Base-by-base conservation (phyloP, 2,113 vertebrate species). In the Istiophorus platypterus region DNA sequence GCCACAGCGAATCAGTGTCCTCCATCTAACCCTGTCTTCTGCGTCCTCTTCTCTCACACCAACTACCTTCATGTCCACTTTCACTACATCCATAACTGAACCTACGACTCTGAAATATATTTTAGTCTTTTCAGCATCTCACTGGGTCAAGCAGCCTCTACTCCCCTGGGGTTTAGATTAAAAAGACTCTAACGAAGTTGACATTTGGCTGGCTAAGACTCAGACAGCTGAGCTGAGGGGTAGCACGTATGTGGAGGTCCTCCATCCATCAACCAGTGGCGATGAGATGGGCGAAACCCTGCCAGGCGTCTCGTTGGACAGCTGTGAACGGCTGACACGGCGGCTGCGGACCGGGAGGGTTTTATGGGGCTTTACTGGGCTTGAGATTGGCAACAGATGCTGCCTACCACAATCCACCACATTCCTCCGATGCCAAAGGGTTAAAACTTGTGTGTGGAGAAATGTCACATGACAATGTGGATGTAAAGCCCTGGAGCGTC, bases 371-470 rank as follows among this genome's bases (percentile, higher is more conserved):
- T 82, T 81, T 82, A 79, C 75, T 73, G 74, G 80, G 54, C 76
- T 71, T 89, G 85, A 86, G 72, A 90, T 81, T 87, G 27, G 78
- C 70, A 82, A 72, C 92, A 93, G 83, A 94, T 84, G 89, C 82
- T 56, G 80, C 45, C 41, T 52, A 42, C 61, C 56, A 65, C 74
- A 62, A 64, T 79, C 76, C 24, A 22, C 42, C 49, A 51, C 85
- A 89, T 92, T 90, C 82, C 82, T 81, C 78, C 39, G 61, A 83
- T 82, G 80, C 82, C 85, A 85, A 78, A 71, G 77, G 79, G 78
- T 88, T 85, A 73, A 86, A 82, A 74, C 17, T 29, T 56, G 84
- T 78, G 72, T 59, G 75, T 84, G 64, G 27, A 80, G 74, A 78
- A 81, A 84, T 58, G 52, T 85, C 84, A 73, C 42, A 61, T 78